Evolutionary conservation across 1,140 invertebrate genomes (phyloP), one percentile per base, ranked within the genome.

Genomic region (Musca domestica): DNA sequence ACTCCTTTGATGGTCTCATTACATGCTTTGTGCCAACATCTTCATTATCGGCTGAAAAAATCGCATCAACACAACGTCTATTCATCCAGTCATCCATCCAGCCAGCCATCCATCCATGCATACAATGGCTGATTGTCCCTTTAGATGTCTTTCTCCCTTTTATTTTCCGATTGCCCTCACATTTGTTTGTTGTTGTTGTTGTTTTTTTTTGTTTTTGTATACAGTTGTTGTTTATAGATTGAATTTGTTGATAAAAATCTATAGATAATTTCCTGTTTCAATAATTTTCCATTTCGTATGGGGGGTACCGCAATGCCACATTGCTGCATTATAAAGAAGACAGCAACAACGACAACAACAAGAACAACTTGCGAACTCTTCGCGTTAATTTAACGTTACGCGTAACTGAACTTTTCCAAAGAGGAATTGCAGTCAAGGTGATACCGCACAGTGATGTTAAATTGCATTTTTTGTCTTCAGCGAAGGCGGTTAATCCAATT

Each of bases 201-300:
- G 34, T 10, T 41, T 3, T 30, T 30, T 4, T 30, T 3, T 30
- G 9, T 48, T 19, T 7, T 19, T 49, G 48, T 49, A 19, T 49
- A 19, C 4, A 19, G n/a, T 34, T 19, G 30, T 10, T 61, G 27
- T 61, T 61, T 61, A 61, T 34, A 17, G 56, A 19, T 61, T 20
- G 22, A 27, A 41, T 61, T 61, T 34, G 30, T 19, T 61, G 56
- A 61, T 61, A 34, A 61, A 61, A 61, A 61, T 61, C 56, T 61
- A 61, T 61, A 34, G 56, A 61, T 61, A 61, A 61, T 61, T 61
- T 61, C 56, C 27, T n/a, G 56, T 30, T 61, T 61, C 27, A 34
- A 61, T 61, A 61, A 34, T 58, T 51, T 51, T 19, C 48, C 48
- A 19, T 20, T 51, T 51, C 12, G 34, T 12, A 41, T 10, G 10